phyloP scores from a whole-genome alignment of 1,140 invertebrate species.

The Camponotus vicinus region DNA sequence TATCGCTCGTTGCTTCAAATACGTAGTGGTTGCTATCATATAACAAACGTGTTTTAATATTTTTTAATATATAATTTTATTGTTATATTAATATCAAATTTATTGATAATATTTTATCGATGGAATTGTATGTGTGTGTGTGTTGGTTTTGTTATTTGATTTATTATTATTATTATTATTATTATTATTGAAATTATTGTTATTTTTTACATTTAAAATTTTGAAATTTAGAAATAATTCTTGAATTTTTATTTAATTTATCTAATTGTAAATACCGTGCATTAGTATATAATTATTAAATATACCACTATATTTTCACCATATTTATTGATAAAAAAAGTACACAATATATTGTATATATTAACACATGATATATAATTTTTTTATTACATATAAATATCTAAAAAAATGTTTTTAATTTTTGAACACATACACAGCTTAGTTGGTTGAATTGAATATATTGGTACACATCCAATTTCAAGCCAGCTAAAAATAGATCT shows the following conservation, averaged over 20 bases:
- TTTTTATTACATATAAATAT: slow-evolving; percentile 10
- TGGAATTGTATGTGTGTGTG: too few species aligned
- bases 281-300: not conserved
- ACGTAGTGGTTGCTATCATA: not conserved
- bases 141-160: not conserved
- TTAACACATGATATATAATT: slow-evolving; percentile 9
- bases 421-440: slow-evolving; percentile 63
- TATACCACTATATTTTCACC: not conserved
- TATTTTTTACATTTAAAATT: slow-evolving; percentile 13
- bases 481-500: slow-evolving; percentile 84
- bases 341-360: not conserved
- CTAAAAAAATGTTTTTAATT: slow-evolving; percentile 8
- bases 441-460: slow-evolving; percentile 74
- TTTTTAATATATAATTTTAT: slow-evolving; percentile 15
- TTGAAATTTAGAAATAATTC: slow-evolving; percentile 1
- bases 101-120: too few species aligned
- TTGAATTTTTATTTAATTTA: not conserved
- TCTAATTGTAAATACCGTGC: not conserved
- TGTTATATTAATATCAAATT: not conserved
- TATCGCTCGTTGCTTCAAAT: not conserved
- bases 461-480: slow-evolving; percentile 83
- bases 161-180: slow-evolving; percentile 2
- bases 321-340: not conserved
- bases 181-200: too few species aligned
- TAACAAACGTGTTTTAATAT: slow-evolving; percentile 17